phyloP scores from a whole-genome alignment of 2,888 invertebrate genomes.

The Agrotis puta region DNA sequence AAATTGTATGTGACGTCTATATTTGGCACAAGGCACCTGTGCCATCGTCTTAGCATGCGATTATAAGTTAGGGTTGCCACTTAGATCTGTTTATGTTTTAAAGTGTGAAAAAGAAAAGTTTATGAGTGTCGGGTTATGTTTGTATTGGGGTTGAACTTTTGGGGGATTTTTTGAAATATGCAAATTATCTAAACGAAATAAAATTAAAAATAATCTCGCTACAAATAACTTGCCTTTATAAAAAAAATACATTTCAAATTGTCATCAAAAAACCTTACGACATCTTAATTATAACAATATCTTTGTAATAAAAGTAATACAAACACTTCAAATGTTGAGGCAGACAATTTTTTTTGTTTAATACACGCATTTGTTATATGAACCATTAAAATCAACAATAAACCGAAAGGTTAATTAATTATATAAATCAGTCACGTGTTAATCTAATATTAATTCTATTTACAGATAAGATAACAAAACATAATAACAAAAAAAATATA shows the following conservation, averaged over 20 bases:
- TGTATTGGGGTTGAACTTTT: neutral
- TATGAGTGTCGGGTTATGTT: slow-evolving; percentile 10
- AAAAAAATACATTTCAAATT: too few relatives aligned
- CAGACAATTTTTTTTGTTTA: neutral
- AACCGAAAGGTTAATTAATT: slow-evolving; percentile 36
- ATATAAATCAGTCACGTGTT: slow-evolving; percentile 27
- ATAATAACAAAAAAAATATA: slow-evolving; percentile 17
- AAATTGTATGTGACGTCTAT: slow-evolving; percentile 62
- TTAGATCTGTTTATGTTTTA: slow-evolving; percentile 1
- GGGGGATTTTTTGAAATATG: neutral
- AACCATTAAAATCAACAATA: neutral
- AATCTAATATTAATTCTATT: slow-evolving; percentile 38
- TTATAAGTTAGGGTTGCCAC: slow-evolving; percentile 60
- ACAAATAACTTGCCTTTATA: too few relatives aligned
- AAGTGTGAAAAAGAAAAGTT: slow-evolving; percentile 21
- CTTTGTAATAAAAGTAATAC: neutral
- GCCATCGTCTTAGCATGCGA: slow-evolving; percentile 62
- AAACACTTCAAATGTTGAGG: neutral
- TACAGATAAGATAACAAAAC: slow-evolving; percentile 25
- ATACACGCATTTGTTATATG: neutral
- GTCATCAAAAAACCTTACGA: neutral
- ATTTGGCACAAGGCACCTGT: slow-evolving; percentile 66
- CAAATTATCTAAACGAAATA: neutral
- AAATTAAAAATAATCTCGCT: too few relatives aligned
- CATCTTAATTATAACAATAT: neutral